Conservation (phyloP, 1,140 invertebrate species). For the Lanistes nyassanus region DNA sequence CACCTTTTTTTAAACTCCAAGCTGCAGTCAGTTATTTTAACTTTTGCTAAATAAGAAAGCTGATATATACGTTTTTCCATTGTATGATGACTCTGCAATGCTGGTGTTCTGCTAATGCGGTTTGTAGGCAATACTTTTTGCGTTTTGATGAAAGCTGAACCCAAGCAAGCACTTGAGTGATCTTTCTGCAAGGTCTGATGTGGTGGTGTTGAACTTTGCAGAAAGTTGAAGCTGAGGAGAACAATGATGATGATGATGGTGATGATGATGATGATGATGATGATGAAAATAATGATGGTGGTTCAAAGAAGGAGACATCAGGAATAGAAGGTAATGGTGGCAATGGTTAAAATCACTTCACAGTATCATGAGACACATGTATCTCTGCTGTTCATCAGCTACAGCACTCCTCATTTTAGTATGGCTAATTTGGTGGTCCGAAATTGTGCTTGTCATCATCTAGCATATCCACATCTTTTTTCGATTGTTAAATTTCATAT, state of each 20-base stretch:
- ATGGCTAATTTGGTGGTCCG: not conserved
- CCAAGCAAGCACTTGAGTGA: not conserved
- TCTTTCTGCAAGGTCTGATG: not conserved
- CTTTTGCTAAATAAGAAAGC: too few relatives aligned
- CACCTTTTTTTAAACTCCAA: too few relatives aligned
- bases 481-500: too few relatives aligned
- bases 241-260: conserved; percentile 5
- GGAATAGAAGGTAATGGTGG: conserved; percentile 1
- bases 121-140: not conserved
- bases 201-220: not conserved
- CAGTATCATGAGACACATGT: too few relatives aligned
- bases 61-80: too few relatives aligned
- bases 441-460: not conserved
- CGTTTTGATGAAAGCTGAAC: not conserved
- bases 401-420: not conserved
- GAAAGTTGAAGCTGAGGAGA: not conserved
- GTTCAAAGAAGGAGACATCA: not conserved
- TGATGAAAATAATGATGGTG: not conserved
- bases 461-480: too few relatives aligned
- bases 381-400: too few relatives aligned
- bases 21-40: too few relatives aligned
- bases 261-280: conserved; percentile 5
- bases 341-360: not conserved
- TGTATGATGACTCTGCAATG: too few relatives aligned
- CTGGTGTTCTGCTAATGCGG: not conserved